These are phyloP conservation scores for Lepus europaeus DNA, from an alignment of 2,113 vertebrate genomes.

Conservation along the genomic window DNA sequence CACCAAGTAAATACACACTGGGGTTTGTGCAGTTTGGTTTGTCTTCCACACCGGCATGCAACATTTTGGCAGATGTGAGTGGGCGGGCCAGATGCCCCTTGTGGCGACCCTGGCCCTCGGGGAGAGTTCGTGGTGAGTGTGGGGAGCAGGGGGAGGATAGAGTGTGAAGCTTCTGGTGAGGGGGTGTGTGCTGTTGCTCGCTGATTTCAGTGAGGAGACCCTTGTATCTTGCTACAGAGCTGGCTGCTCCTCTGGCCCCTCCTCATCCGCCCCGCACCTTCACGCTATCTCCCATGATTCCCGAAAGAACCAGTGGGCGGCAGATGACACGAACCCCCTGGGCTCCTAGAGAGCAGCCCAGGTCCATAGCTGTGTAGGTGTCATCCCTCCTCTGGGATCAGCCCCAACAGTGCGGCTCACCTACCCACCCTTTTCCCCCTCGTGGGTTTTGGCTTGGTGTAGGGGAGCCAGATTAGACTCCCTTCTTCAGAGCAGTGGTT, in stretches of 20 bases:
- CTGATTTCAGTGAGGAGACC: conserved; percentile 38
- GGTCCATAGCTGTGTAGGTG: background rate
- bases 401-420: background rate
- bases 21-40: conserved; percentile 77
- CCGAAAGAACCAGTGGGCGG: conserved; percentile 53
- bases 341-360: background rate
- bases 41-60: conserved; percentile 84
- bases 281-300: conserved; percentile 4
- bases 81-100: conserved; percentile 59
- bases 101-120: conserved; percentile 65
- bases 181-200: conserved; percentile 38
- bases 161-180: conserved; percentile 56
- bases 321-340: conserved; percentile 35
- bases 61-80: conserved; percentile 82
- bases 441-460: background rate
- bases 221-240: conserved; percentile 61
- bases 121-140: background rate
- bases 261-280: conserved; percentile 15
- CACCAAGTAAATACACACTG: conserved; percentile 84
- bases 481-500: conserved; percentile 48
- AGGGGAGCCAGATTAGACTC: background rate
- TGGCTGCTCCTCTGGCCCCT: conserved; percentile 5
- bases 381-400: background rate
- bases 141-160: conserved; percentile 4
- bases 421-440: background rate